phyloP scores from a whole-genome alignment of 2,797 vertebrate species.

The Peromyscus melanophrys region DNA sequence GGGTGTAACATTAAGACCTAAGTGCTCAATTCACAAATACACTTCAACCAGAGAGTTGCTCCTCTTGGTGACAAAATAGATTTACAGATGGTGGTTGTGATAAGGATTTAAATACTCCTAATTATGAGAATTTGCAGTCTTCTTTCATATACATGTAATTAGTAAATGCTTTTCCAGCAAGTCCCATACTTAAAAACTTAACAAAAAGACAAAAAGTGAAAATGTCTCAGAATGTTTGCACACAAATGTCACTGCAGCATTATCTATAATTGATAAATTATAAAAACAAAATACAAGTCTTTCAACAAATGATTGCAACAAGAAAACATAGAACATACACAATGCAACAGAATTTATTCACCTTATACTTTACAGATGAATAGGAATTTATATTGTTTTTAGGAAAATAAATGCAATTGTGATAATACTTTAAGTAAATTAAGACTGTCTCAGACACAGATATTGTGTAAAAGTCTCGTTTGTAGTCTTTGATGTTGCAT shows the following conservation, averaged over 20 bases:
- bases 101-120: not conserved
- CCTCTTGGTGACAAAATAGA: not conserved
- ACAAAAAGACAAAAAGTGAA: not conserved
- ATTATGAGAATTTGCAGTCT: not conserved
- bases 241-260: not conserved
- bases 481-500: not conserved
- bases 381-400: not conserved
- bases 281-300: not conserved
- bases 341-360: not conserved
- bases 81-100: not conserved
- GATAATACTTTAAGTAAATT: not conserved
- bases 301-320: not conserved
- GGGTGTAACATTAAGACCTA: no score
- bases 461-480: not conserved
- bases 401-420: not conserved
- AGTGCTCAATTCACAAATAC: not conserved
- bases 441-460: not conserved
- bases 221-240: not conserved
- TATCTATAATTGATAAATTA: not conserved
- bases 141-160: not conserved
- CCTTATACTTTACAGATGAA: not conserved
- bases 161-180: not conserved
- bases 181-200: not conserved
- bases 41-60: not conserved
- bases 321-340: not conserved